These are phyloP conservation scores for Hiodon tergisus DNA, from an alignment of 2,113 vertebrate species.

Conservation along the genomic window DNA sequence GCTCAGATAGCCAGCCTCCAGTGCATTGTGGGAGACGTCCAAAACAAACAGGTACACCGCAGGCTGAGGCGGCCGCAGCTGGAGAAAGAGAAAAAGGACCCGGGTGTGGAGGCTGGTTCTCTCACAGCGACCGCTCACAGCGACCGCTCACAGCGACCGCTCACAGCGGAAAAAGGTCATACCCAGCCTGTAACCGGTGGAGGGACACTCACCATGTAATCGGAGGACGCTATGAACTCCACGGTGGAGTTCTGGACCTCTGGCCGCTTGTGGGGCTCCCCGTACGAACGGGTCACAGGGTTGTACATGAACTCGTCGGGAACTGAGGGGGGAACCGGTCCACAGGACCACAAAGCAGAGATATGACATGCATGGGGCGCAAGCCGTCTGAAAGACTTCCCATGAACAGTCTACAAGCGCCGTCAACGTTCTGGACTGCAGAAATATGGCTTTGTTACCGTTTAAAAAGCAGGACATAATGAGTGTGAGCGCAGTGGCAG, in stretches of 20 bases:
- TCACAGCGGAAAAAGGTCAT: neutral
- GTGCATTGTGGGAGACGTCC: constrained; percentile 92
- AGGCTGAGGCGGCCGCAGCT: constrained; percentile 94
- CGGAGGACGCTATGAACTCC: constrained; percentile 96
- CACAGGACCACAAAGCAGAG: neutral
- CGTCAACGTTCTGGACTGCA: too few relatives aligned
- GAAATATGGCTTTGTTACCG: too few relatives aligned
- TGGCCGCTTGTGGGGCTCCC: constrained; percentile 92
- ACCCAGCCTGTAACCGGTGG: too few relatives aligned
- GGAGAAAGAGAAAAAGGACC: constrained; percentile 24
- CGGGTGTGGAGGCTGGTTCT: neutral
- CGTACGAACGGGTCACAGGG: constrained; percentile 87
- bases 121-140: neutral
- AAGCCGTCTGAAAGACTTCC: neutral
- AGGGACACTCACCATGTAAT: constrained; percentile 86
- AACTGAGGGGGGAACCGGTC: constrained; percentile 55
- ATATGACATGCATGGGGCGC: neutral
- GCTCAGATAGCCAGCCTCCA: constrained; percentile 88
- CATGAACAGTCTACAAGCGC: too few relatives aligned
- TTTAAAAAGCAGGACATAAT: neutral
- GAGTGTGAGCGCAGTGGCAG: neutral
- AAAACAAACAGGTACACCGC: constrained; percentile 93
- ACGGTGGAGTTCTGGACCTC: constrained; percentile 95
- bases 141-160: neutral
- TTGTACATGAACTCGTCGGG: constrained; percentile 99